phyloP scores from a whole-genome alignment of 2,888 invertebrate genomes.

The Eledona agricola region DNA sequence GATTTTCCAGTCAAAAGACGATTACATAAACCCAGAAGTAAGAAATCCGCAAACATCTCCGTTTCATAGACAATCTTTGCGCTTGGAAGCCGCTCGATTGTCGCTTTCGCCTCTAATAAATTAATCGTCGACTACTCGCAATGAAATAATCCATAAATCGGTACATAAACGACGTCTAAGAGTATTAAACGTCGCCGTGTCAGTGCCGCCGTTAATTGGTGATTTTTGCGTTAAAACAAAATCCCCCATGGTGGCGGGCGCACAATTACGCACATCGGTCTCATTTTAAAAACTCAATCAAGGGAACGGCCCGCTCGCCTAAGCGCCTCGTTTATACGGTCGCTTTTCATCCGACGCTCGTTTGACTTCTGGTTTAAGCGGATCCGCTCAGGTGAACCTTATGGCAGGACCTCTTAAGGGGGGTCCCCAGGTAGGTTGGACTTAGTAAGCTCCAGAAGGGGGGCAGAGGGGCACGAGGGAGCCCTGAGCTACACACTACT shows the following conservation, averaged over 20 bases:
- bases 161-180: too few relatives aligned
- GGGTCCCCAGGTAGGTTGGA: slow-evolving; percentile 56
- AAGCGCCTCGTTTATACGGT: slow-evolving; percentile 37
- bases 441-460: slow-evolving; percentile 52
- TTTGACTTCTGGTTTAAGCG: slow-evolving; percentile 57
- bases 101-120: slow-evolving; percentile 5
- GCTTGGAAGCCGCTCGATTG: slow-evolving; percentile 1
- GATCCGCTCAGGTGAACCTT: slow-evolving; percentile 52
- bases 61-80: too few relatives aligned
- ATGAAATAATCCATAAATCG: slow-evolving; percentile 13
- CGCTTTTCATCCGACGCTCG: slow-evolving; percentile 45
- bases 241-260: too few relatives aligned
- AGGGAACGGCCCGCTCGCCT: slow-evolving; percentile 31
- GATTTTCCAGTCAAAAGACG: too few relatives aligned
- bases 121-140: slow-evolving; percentile 8
- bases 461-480: slow-evolving; percentile 55
- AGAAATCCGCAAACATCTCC: too few relatives aligned
- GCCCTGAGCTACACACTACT: slow-evolving; percentile 62
- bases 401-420: slow-evolving; percentile 53
- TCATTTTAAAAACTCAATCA: slow-evolving; percentile 57
- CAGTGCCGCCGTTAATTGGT: slow-evolving; percentile 4
- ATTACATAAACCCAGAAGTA: too few relatives aligned
- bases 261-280: slow-evolving; percentile 32
- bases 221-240: too few relatives aligned
- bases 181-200: too few relatives aligned